phyloP scores from a whole-genome alignment of 2,113 vertebrate species.

The Sardina pilchardus region DNA sequence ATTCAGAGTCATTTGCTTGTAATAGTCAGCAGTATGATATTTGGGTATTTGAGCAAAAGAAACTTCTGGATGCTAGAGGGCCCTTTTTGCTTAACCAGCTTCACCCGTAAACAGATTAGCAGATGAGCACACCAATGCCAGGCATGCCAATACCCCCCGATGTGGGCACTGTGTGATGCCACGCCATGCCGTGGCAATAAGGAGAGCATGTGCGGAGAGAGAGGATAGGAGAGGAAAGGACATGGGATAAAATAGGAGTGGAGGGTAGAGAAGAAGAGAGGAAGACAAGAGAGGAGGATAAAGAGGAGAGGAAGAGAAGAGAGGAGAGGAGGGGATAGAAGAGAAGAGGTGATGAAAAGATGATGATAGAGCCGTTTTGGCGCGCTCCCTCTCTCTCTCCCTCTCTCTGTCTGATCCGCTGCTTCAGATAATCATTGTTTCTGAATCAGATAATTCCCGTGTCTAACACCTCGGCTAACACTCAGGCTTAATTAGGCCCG shows the following conservation, averaged over 20 bases:
- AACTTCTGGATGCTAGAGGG: background rate
- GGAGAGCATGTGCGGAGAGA: background rate
- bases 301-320: background rate
- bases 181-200: background rate
- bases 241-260: background rate
- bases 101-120: too few relatives aligned
- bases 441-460: constrained; percentile 84
- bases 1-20: too few relatives aligned
- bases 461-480: constrained; percentile 69
- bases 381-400: background rate
- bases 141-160: background rate
- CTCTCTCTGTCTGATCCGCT: constrained; percentile 58
- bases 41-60: background rate
- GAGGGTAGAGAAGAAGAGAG: background rate
- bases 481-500: constrained; percentile 87
- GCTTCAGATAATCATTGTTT: constrained; percentile 79
- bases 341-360: background rate
- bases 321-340: background rate
- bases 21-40: background rate
- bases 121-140: background rate
- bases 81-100: background rate
- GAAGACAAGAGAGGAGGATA: background rate
- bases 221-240: background rate
- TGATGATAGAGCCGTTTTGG: background rate
- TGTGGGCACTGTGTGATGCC: background rate